Evolutionary conservation across 2,888 invertebrate species (phyloP).

Genomic region (Erebia aethiops): DNA sequence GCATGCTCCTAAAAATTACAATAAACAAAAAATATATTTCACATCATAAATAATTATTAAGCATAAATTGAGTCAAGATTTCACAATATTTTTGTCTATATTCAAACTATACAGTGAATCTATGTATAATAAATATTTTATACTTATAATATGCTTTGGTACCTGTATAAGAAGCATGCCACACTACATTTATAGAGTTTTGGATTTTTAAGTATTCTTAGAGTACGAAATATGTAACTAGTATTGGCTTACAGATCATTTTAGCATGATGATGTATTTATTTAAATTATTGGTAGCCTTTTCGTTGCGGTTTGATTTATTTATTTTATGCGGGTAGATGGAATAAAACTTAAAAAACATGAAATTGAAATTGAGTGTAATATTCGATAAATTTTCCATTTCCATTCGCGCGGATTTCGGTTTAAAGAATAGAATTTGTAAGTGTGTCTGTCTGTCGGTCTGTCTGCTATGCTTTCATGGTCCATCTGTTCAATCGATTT

Average conservation of each 20-base stretch:
- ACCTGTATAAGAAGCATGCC: constrained; percentile 7
- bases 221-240: background rate
- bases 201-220: background rate
- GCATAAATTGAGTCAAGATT: too few relatives aligned
- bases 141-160: background rate
- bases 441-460: too few relatives aligned
- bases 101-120: constrained; percentile 33
- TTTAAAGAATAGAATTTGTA: too few relatives aligned
- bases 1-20: too few relatives aligned
- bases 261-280: constrained; percentile 29
- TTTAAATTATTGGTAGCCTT: constrained; percentile 30
- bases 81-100: constrained; percentile 27
- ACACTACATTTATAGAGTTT: background rate
- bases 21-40: too few relatives aligned
- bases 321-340: constrained; percentile 47
- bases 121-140: background rate
- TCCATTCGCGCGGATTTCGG: too few relatives aligned
- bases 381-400: too few relatives aligned
- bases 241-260: background rate
- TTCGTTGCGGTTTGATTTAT: constrained; percentile 43
- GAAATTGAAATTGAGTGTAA: background rate
- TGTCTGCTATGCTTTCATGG: too few relatives aligned
- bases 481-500: too few relatives aligned
- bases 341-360: constrained; percentile 36
- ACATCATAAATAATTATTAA: too few relatives aligned